These are phyloP conservation scores for Drosophila pectinifera DNA, from an alignment of 1,140 invertebrate species.

Conservation along the genomic window DNA sequence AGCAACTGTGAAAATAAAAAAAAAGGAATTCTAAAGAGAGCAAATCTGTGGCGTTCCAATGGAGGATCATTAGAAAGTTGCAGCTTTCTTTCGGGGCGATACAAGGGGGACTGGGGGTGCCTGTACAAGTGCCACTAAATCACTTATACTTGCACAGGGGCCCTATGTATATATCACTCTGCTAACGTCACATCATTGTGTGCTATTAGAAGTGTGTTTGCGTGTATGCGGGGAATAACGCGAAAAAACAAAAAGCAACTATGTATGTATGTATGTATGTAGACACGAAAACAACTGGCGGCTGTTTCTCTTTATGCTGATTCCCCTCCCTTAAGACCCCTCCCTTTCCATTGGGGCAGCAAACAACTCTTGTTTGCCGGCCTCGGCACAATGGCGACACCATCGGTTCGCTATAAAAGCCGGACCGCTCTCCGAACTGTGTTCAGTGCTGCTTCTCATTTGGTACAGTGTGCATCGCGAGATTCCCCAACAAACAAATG, in stretches of 20 bases:
- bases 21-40: constrained; percentile 19
- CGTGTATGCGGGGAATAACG: constrained; percentile 13
- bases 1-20: neutral
- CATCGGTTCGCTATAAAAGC: constrained; percentile 60
- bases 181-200: constrained; percentile 38
- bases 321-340: constrained; percentile 4
- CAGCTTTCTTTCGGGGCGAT: constrained; percentile 37
- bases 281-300: constrained; percentile 37
- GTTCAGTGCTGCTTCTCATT: constrained; percentile 60
- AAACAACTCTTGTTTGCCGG: constrained; percentile 45
- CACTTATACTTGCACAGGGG: constrained; percentile 21
- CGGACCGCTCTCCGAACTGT: constrained; percentile 17
- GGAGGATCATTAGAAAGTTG: constrained; percentile 67
- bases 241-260: constrained; percentile 33
- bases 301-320: constrained; percentile 49
- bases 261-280: no score
- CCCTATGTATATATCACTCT: constrained; percentile 27
- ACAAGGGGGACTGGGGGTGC: neutral
- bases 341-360: neutral
- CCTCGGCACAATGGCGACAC: constrained; percentile 36
- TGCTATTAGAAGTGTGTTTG: neutral
- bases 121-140: constrained; percentile 7
- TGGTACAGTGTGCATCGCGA: constrained; percentile 67
- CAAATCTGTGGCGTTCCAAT: constrained; percentile 34
- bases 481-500: constrained; percentile 46